Evolutionary conservation across 2,888 invertebrate genomes (phyloP).

Genomic region (Eulithis testata): DNA sequence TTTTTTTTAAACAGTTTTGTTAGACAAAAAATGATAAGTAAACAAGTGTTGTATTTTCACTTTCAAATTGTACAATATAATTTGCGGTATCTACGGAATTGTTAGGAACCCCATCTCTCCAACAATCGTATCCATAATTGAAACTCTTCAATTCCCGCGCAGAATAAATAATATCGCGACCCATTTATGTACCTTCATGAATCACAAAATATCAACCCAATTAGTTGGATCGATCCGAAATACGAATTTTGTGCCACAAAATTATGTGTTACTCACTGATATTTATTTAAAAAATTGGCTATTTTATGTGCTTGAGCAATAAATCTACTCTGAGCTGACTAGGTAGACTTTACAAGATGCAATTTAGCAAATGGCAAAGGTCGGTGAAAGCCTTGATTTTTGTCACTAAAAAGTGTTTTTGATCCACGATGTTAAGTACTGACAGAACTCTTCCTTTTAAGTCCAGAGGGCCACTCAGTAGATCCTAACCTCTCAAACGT

Average conservation of each 20-base stretch:
- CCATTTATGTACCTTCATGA: slow-evolving; percentile 33
- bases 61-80: no score
- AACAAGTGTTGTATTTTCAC: no score
- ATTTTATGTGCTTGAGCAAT: no score
- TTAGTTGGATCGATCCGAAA: slow-evolving; percentile 37
- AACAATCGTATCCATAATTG: slow-evolving; percentile 19
- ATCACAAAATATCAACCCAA: slow-evolving; percentile 36
- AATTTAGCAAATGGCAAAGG: no score
- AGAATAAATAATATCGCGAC: slow-evolving; percentile 18
- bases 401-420: slow-evolving; percentile 2
- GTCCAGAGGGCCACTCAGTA: slow-evolving; percentile 56
- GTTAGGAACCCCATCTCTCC: neutral
- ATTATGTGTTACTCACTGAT: no score
- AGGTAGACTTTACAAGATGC: no score
- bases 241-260: slow-evolving; percentile 1
- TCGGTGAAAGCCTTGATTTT: no score
- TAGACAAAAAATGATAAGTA: no score
- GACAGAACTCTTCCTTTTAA: slow-evolving; percentile 49
- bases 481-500: slow-evolving; percentile 47
- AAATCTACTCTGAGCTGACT: no score
- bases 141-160: slow-evolving; percentile 17
- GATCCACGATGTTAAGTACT: slow-evolving; percentile 5
- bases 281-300: no score
- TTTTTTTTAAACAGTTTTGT: no score
- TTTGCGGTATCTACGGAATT: neutral